Evolutionary conservation across 2,797 vertebrate genomes (phyloP), one percentile per base, ranked within the genome.

Genomic region (Rhodeus uyekii): DNA sequence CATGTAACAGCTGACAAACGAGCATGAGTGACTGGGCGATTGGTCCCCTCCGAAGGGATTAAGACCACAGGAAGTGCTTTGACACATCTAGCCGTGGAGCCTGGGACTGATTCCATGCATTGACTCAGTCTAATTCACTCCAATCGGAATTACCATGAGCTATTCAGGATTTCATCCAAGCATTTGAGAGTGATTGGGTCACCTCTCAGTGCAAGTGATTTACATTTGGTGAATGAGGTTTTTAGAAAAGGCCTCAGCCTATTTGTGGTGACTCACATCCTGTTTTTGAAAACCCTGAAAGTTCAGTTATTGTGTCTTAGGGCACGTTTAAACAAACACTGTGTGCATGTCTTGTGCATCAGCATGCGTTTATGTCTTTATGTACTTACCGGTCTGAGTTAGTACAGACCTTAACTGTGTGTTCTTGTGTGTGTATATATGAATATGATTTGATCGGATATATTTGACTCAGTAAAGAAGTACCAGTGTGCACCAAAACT

Each of bases 251-350:
- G 32, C 16, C 42, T 64, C 46, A 10, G 14, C 18, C 22, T 19
- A 61, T 67, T 19, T 19, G 13, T 34, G 27, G 24, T 72, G 68
- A 78, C 78, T 86, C 42, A 69, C 76, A 75, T 81, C 85, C 82
- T 86, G 74, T 78, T 84, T 74, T 74, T 61, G 8, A 58, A 42
- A 65, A 74, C 0, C 3, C 14, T 63, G 24, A 32, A 76, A 2
- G 34, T 24, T 73, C 34, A 74, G 64, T 32, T 68, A n/a, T 44
- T n/a, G 18, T 44, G 27, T 22, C 10, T n/a, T 58, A 29, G 7
- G 53, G 65, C 75, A 58, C 1, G 10, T 84, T 78, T 36, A 67
- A 81, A 72, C 80, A 78, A 74, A 78, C 48, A n/a, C n/a, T n/a
- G 27, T 58, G 16, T 4, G 36, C 61, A 67, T 44, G 36, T 61